A percentile compares a stretch with the other conserved stretches of the same genome.
These are phyloP conservation scores for Paelopatides confundens DNA, from an alignment of 53 echinoderm and acorn worm species.

Conservation along the genomic window DNA sequence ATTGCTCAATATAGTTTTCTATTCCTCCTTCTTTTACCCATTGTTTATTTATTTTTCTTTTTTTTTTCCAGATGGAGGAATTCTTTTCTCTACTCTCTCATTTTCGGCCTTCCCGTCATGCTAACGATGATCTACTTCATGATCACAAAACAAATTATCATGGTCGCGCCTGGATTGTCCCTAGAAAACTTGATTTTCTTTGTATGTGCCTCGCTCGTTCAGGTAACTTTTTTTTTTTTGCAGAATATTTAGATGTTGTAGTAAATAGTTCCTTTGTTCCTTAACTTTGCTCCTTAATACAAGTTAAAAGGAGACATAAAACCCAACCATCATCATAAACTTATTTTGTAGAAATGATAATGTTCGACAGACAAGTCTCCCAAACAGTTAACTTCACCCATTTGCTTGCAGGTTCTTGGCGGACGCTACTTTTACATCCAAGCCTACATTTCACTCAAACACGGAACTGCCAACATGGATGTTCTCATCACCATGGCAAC, in stretches of 20 bases:
- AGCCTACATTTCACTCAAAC: slow-evolving; percentile 91
- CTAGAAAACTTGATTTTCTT: slow-evolving; percentile 86
- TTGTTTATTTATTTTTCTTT: too few relatives aligned
- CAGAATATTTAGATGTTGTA: neutral
- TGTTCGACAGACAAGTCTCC: too few relatives aligned
- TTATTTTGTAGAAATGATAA: too few relatives aligned
- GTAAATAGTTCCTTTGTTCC: neutral
- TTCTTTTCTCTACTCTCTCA: slow-evolving; percentile 84
- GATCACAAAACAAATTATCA: slow-evolving; percentile 70
- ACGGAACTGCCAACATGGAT: slow-evolving; percentile 94
- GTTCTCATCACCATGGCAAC: slow-evolving; percentile 98
- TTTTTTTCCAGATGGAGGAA: slow-evolving; percentile 74
- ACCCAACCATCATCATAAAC: too few relatives aligned
- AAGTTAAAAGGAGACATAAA: too few relatives aligned
- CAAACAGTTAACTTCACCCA: too few relatives aligned
- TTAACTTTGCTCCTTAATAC: neutral
- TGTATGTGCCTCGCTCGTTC: slow-evolving; percentile 86
- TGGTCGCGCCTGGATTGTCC: slow-evolving; percentile 83
- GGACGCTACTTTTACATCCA: slow-evolving; percentile 95
- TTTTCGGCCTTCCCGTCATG: slow-evolving; percentile 95
- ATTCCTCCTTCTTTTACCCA: too few relatives aligned
- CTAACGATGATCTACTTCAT: slow-evolving; percentile 94
- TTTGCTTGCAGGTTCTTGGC: slow-evolving; percentile 77
- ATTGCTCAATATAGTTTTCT: too few relatives aligned
- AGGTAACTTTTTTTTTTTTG: slow-evolving; percentile 61